Evolutionary conservation across 2,888 invertebrate species (phyloP), one percentile per base, ranked within the genome.

Genomic region (Galerucella pusilla): DNA sequence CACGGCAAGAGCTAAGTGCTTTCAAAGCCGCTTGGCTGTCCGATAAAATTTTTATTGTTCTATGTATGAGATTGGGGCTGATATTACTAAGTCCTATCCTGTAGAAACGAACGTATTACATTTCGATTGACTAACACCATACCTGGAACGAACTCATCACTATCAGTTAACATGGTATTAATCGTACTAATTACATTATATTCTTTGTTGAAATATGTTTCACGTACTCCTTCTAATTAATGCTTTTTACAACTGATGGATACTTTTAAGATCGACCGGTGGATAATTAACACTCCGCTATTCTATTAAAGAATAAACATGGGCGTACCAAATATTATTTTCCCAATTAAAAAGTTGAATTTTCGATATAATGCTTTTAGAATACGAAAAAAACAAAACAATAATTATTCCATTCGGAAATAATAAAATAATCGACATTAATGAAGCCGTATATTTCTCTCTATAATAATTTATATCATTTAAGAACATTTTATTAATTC

Each of bases 211-310:
- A 72, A 68, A 67, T 75, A 72, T 65, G 64, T 71, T 77, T 77
- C 77, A 75, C 77, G 65, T 71, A 70, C 60, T 59, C 75, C 65
- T 70, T 16, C 70, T 75, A 77, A 77, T 77, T 77, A 73, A 72
- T 77, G 77, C 77, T 77, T 75, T 77, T 77, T 75, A 77, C 77
- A 73, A 66, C 64, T 73, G 61, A 70, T 74, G 77, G 61, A 73
- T 70, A 66, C 69, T 54, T 57, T 57, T 60, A 70, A 74, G 74
- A 73, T 69, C 69, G 57, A 52, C 70, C 68, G 76, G 20, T 52
- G 73, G 79, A 81, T 81, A 81, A 81, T 80, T 77, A 78, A 79
- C 61, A 46, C 75, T 77, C 35, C 35, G 77, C 77, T 79, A 81
- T 81, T 75, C 78, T 68, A 79, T 77, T 79, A 78, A 74, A 79